Percentiles rank a stretch among this genome's conserved stretches.
Evolutionary conservation across 2,797 vertebrate genomes (phyloP).

Genomic region (Vespertilio murinus): DNA sequence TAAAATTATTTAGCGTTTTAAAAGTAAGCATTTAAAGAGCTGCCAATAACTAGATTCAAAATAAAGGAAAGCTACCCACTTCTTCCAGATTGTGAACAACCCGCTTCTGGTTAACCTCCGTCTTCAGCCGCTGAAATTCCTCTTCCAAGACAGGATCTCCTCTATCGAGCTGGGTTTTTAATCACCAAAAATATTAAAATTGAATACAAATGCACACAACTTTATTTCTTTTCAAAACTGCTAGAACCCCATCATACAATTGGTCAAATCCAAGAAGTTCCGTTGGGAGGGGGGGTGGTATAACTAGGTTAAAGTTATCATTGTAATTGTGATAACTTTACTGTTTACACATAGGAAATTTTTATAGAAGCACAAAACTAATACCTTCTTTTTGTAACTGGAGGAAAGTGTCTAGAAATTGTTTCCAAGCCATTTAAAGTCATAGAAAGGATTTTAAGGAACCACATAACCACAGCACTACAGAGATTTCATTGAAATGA

Average conservation of each 20-base stretch:
- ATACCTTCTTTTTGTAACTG: background rate
- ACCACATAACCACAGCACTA: background rate
- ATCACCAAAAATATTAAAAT: constrained; percentile 59
- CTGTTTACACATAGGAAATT: background rate
- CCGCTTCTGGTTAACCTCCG: constrained; percentile 80
- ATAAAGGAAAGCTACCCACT: constrained; percentile 81
- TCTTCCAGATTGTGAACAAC: constrained; percentile 82
- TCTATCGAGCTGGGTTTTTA: constrained; percentile 83
- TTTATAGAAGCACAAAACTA: background rate
- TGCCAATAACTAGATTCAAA: background rate
- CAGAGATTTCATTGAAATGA: background rate
- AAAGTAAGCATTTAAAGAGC: background rate
- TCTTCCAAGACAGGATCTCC: constrained; percentile 81
- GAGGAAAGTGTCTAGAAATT: background rate
- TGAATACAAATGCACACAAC: background rate
- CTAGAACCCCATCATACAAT: background rate
- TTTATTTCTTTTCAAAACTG: constrained; percentile 15
- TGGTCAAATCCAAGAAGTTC: background rate
- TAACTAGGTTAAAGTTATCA: background rate
- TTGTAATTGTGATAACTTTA: background rate
- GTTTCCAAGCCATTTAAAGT: constrained; percentile 10
- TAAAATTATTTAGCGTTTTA: background rate
- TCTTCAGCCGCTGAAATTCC: constrained; percentile 81
- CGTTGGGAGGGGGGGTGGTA: background rate
- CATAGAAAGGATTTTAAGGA: background rate